These are phyloP conservation scores for Crambe crambe DNA, from an alignment of 37 sponge, comb jelly and placozoan genomes.

Conservation along the genomic window DNA sequence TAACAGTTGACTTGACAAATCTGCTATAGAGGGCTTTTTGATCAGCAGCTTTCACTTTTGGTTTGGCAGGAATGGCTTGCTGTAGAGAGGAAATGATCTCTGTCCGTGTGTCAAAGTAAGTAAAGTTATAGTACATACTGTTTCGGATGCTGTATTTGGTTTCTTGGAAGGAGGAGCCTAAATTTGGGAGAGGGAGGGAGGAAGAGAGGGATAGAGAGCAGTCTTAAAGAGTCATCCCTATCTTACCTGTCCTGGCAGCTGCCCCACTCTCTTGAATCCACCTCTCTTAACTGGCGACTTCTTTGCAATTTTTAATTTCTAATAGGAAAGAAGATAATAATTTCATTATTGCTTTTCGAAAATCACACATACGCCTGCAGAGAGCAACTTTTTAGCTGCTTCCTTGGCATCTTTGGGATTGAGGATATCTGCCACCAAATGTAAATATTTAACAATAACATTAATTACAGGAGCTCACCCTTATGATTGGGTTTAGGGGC, in stretches of 20 bases:
- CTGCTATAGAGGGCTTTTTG: conserved; percentile 37
- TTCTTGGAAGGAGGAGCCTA: conserved; percentile 43
- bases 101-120: too few relatives aligned
- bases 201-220: neutral
- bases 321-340: neutral
- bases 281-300: conserved; percentile 43
- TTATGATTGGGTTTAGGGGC: conserved; percentile 19
- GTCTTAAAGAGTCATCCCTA: neutral
- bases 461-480: neutral
- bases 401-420: conserved; percentile 79
- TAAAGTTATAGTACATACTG: too few relatives aligned
- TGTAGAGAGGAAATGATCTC: conserved; percentile 1
- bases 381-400: conserved; percentile 62
- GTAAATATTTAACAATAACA: conserved; percentile 1
- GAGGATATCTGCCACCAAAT: conserved; percentile 26
- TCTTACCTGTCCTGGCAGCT: conserved; percentile 46
- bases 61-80: conserved; percentile 10
- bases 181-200: neutral
- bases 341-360: neutral
- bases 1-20: conserved; percentile 31
- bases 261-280: conserved; percentile 80
- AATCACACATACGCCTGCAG: conserved; percentile 50
- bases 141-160: neutral
- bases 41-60: conserved; percentile 22
- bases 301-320: conserved; percentile 59